Evolutionary conservation across 53 echinoderm and acorn worm genomes (phyloP).

Genomic region (Astropecten irregularis): DNA sequence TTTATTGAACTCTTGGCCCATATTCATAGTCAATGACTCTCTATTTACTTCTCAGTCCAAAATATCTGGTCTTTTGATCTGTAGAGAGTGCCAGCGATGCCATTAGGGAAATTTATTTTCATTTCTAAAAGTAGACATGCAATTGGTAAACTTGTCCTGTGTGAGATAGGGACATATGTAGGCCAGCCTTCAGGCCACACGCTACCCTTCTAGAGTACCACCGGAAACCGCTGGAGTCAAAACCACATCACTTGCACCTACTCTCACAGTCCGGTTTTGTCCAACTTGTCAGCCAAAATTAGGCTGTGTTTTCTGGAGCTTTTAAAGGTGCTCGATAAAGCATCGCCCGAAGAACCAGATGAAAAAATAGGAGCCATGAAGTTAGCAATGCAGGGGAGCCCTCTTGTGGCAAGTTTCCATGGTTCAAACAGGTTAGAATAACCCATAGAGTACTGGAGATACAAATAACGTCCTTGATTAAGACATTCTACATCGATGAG

Average conservation of each 20-base stretch:
- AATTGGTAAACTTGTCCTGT: too few relatives aligned
- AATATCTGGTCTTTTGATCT: too few relatives aligned
- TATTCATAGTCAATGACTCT: too few relatives aligned
- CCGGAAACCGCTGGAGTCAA: constrained; percentile 32
- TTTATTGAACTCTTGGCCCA: too few relatives aligned
- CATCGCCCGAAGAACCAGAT: not conserved
- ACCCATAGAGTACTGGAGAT: too few relatives aligned
- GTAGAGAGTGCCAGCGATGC: not conserved
- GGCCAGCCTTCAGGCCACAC: not conserved
- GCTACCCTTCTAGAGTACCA: not conserved
- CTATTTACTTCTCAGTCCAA: too few relatives aligned
- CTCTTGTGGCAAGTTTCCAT: too few relatives aligned
- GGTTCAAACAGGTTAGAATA: too few relatives aligned
- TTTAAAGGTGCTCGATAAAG: not conserved
- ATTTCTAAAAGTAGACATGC: not conserved
- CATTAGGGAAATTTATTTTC: constrained; percentile 14
- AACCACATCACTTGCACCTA: not conserved
- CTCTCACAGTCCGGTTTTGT: not conserved
- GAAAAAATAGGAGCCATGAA: too few relatives aligned
- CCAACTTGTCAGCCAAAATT: constrained; percentile 9
- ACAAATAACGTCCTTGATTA: too few relatives aligned
- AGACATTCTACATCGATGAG: too few relatives aligned
- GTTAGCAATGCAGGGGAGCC: too few relatives aligned
- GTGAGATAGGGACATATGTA: not conserved
- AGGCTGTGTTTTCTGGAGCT: not conserved